phyloP scores from a whole-genome alignment of 2,888 invertebrate species.

The Ectropis crepuscularia region DNA sequence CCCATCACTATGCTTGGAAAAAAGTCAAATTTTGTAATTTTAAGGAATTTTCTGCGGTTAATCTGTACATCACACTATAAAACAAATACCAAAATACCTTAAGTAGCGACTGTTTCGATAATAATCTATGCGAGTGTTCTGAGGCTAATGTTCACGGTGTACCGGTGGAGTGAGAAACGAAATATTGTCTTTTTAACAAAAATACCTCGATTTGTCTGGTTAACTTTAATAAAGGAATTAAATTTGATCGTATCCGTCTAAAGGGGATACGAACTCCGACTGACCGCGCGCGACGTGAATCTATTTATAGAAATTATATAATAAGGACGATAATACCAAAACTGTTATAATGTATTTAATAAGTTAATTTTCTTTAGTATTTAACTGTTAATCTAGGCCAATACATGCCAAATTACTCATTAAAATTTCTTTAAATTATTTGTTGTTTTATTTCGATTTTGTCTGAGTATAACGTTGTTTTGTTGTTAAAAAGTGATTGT shows the following conservation, averaged over 20 bases:
- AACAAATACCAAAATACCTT: too few species aligned
- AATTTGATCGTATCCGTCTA: neutral
- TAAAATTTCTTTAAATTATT: slow-evolving; percentile 41
- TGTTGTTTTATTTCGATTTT: slow-evolving; percentile 30
- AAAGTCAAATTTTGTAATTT: too few species aligned
- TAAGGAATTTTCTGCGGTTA: too few species aligned
- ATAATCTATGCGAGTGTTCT: too few species aligned
- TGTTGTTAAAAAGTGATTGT: too few species aligned
- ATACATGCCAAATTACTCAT: slow-evolving; percentile 57
- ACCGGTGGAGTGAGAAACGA: too few species aligned
- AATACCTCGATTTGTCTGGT: neutral
- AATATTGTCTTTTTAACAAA: neutral
- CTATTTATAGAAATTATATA: neutral
- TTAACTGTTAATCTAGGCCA: slow-evolving; percentile 49
- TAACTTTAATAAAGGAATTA: neutral
- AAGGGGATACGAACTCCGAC: neutral
- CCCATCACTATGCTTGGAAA: too few species aligned
- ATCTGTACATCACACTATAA: too few species aligned
- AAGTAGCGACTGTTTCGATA: too few species aligned
- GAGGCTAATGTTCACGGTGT: too few species aligned
- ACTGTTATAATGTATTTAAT: slow-evolving; percentile 19
- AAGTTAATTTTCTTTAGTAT: slow-evolving; percentile 27
- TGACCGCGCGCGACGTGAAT: neutral
- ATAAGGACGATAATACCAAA: slow-evolving; percentile 15
- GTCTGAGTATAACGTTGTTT: too few species aligned